Percentiles rank a stretch among this genome's conserved stretches.
These are phyloP conservation scores for Mamestra brassicae DNA, from an alignment of 2,888 invertebrate species.

Conservation along the genomic window DNA sequence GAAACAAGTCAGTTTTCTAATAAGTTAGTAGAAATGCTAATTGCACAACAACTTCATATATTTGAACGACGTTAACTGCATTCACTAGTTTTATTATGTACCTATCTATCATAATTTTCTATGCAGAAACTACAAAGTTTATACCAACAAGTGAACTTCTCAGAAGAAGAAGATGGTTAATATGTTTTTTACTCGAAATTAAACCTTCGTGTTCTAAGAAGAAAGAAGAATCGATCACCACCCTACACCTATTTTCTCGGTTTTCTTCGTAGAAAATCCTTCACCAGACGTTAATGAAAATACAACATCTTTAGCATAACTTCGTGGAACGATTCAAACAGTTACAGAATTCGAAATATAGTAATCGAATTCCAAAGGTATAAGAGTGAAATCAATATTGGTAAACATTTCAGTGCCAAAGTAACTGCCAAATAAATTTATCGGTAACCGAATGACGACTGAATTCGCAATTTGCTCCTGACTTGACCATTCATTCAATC, in stretches of 20 bases:
- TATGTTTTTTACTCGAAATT: background rate
- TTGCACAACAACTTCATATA: conserved; percentile 1
- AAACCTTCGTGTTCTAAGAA: background rate
- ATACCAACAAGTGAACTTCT: background rate
- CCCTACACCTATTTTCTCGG: background rate
- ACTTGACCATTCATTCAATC: conserved; percentile 40
- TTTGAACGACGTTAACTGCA: background rate
- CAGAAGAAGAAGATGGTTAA: background rate
- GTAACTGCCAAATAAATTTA: conserved; percentile 5
- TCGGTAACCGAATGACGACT: background rate
- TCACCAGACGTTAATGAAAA: background rate
- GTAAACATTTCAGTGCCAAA: conserved; percentile 15
- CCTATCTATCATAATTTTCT: background rate
- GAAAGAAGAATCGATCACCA: background rate
- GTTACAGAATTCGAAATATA: background rate
- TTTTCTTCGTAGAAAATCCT: background rate
- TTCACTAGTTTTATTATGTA: background rate
- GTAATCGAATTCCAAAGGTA: background rate
- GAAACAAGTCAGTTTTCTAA: conserved; percentile 25
- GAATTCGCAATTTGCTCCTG: conserved; percentile 11
- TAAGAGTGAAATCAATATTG: conserved; percentile 2
- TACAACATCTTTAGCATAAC: background rate
- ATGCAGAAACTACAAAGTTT: background rate
- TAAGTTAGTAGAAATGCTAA: conserved; percentile 14
- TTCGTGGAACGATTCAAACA: background rate